These are phyloP conservation scores for Phacellophora camtschatica DNA, from an alignment of 30 jellyfish, hydroid and myxozoan genomes.

Conservation along the genomic window DNA sequence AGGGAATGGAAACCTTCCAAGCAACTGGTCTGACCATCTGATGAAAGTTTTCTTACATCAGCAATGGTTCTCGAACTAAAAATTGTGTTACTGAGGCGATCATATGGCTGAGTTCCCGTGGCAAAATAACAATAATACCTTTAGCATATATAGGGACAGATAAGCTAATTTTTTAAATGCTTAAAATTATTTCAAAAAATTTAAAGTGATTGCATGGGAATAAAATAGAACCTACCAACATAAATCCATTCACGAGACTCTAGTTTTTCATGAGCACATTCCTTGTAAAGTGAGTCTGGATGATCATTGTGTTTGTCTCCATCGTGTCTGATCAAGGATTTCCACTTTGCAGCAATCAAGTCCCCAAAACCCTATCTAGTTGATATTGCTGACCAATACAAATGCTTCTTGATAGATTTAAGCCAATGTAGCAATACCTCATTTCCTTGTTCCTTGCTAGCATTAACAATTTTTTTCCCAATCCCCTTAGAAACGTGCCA, in stretches of 20 bases:
- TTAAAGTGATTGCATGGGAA: background rate
- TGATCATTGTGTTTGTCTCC: slow-evolving; percentile 20
- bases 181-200: no score
- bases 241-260: slow-evolving; percentile 6
- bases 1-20: slow-evolving; percentile 8
- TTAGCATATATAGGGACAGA: no score
- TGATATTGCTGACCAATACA: slow-evolving; percentile 33
- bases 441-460: slow-evolving; percentile 15
- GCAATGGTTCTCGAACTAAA: background rate
- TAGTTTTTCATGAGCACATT: slow-evolving; percentile 5
- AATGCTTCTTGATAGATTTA: slow-evolving; percentile 10
- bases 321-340: slow-evolving; percentile 13
- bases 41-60: slow-evolving; percentile 4
- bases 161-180: no score
- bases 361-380: slow-evolving; percentile 42
- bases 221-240: background rate
- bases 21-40: slow-evolving; percentile 16
- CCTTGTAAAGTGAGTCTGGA: background rate
- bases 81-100: background rate
- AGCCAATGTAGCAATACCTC: background rate
- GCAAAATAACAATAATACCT: background rate
- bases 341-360: slow-evolving; percentile 34
- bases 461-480: background rate
- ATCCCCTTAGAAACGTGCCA: slow-evolving; percentile 31
- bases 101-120: slow-evolving; percentile 9